phyloP scores from a whole-genome alignment of 2,113 vertebrate species.

The Etia nguti region DNA sequence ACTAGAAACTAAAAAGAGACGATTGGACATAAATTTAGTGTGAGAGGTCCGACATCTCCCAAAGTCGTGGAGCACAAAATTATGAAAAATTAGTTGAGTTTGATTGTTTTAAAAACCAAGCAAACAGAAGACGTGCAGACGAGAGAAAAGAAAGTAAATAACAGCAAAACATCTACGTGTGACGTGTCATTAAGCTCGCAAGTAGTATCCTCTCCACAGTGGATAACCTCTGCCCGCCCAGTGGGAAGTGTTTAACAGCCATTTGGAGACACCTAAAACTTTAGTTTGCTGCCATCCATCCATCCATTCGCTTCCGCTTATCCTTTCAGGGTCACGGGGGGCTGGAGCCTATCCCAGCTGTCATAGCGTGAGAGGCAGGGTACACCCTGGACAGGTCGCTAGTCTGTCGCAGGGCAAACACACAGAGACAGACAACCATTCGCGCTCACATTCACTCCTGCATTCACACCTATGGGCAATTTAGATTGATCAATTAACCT shows the following conservation, averaged over 20 bases:
- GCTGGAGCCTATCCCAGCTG: no score
- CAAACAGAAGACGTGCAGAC: neutral
- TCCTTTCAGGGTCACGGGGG: no score
- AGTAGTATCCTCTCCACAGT: neutral
- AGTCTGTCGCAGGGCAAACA: no score
- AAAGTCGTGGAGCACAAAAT: neutral
- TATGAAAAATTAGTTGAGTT: rapidly evolving
- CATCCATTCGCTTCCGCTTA: no score
- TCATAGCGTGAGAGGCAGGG: no score
- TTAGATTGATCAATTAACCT: no score
- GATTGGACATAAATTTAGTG: neutral
- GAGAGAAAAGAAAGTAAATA: neutral
- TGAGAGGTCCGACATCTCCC: no score
- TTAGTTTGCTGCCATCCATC: neutral
- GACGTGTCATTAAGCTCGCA: neutral
- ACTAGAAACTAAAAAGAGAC: neutral
- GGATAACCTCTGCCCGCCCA: neutral
- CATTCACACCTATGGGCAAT: no score
- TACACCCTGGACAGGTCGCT: no score
- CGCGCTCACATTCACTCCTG: no score
- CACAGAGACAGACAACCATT: no score
- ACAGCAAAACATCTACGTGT: neutral
- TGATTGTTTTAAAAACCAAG: rapidly evolving
- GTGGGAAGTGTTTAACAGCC: no score
- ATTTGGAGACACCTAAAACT: neutral